Base-by-base conservation (phyloP, 2,888 invertebrate genomes). In the Eilema griseolum region DNA sequence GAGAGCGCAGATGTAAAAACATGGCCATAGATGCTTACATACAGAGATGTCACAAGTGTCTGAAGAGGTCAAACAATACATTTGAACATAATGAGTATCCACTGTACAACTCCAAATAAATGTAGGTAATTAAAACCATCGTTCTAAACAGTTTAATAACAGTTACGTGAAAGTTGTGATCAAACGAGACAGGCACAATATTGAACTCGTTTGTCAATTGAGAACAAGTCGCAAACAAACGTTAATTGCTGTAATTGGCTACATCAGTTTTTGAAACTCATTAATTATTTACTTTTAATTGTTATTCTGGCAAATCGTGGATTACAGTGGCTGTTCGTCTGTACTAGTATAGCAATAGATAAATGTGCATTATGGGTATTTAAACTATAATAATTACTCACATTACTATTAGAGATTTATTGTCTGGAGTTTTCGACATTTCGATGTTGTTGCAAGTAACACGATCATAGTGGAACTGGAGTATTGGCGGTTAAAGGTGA, bases 221-320 rank as follows among this genome's bases (percentile, higher is more conserved):
- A 66, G 20, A 75, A 72, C 73, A 78, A 78, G 65, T 75, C 23
- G 31, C 65, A 74, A 78, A 80, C 72, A 74, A 78, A 72, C 73
- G 73, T 64, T 74, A 80, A 80, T 82, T 76, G 73, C 70, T 71
- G 56, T 81, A 75, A 79, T 74, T 78, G 72, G 75, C 67, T 64
- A 71, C 69, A 67, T 61, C 67, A 74, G 24, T 28, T 66, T 77
- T 75, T 69, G 70, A 74, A 65, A 64, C 4, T 37, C 69, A 70
- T 52, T 67, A 72, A 70, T 81, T 70, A 75, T 75, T 73, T 75
- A 41, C 65, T 75, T 31, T 63, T 72, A 75, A 75, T 77, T 79
- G 71, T 67, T 70, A 71, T 62, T 74, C 69, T 61, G n/a, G 61
- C 61, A 70, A 70, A 77, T 67, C 62, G 73, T 69, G 69, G 63